Evolutionary conservation across 2,113 vertebrate genomes (phyloP).

Genomic region (Channa maculata): DNA sequence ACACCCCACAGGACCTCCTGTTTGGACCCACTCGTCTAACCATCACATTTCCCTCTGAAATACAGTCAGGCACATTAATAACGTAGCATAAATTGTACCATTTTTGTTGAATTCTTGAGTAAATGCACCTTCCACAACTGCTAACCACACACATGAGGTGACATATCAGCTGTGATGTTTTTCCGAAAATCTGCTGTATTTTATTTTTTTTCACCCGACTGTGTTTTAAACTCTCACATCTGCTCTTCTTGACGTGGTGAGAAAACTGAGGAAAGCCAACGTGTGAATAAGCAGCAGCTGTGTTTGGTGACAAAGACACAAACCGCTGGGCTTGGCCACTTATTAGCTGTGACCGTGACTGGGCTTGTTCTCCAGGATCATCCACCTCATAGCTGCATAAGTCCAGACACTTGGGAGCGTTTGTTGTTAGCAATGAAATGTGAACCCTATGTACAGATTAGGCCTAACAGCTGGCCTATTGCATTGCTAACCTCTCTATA

Average conservation of each 20-base stretch:
- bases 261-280: conserved; percentile 9
- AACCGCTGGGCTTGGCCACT: conserved; percentile 26
- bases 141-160: neutral
- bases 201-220: conserved; percentile 21
- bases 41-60: neutral
- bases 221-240: conserved; percentile 8
- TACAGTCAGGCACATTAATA: neutral
- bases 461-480: conserved; percentile 20
- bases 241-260: conserved; percentile 14
- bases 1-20: too few species aligned
- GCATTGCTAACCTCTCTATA: conserved; percentile 6
- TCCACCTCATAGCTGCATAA: conserved; percentile 30
- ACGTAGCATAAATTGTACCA: neutral
- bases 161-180: neutral
- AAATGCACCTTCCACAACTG: neutral
- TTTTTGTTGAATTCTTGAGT: neutral
- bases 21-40: too few species aligned
- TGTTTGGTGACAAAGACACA: conserved; percentile 40
- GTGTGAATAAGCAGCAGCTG: conserved; percentile 49
- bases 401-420: neutral
- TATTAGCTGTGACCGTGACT: conserved; percentile 33
- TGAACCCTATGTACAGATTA: neutral
- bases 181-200: neutral
- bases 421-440: neutral
- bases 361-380: conserved; percentile 29